Evolutionary conservation across 2,797 vertebrate species (phyloP).

Genomic region (Gallinago stenura): DNA sequence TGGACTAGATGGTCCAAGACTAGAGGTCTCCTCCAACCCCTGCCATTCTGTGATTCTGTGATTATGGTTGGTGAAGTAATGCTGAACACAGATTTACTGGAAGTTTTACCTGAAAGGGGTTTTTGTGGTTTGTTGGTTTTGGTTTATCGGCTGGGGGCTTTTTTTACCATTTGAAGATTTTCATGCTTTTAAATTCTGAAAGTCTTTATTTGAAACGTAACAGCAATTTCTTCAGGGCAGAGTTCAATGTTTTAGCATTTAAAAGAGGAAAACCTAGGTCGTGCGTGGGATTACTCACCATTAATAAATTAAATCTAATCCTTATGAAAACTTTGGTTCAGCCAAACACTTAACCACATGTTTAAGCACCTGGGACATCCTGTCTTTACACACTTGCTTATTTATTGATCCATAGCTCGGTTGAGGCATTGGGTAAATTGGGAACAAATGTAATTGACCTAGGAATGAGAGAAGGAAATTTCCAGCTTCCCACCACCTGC

Average conservation of each 20-base stretch:
- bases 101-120: neutral
- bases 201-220: neutral
- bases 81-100: neutral
- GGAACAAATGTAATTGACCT: neutral
- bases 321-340: neutral
- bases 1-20: neutral
- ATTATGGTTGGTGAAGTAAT: neutral
- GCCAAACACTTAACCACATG: neutral
- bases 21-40: neutral
- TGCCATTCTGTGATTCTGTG: neutral
- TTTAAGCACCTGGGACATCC: constrained; percentile 20
- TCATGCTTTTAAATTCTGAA: neutral
- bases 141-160: neutral
- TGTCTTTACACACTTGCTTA: neutral
- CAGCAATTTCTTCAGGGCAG: neutral
- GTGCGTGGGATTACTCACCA: neutral
- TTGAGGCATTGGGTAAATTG: neutral
- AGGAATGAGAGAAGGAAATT: neutral
- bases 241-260: neutral
- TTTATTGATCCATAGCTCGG: neutral
- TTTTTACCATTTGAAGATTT: neutral
- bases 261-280: neutral
- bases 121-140: neutral
- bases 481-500: neutral
- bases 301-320: constrained; percentile 13